phyloP scores from a whole-genome alignment of 53 echinoderm and acorn worm species.

The Astropecten irregularis region DNA sequence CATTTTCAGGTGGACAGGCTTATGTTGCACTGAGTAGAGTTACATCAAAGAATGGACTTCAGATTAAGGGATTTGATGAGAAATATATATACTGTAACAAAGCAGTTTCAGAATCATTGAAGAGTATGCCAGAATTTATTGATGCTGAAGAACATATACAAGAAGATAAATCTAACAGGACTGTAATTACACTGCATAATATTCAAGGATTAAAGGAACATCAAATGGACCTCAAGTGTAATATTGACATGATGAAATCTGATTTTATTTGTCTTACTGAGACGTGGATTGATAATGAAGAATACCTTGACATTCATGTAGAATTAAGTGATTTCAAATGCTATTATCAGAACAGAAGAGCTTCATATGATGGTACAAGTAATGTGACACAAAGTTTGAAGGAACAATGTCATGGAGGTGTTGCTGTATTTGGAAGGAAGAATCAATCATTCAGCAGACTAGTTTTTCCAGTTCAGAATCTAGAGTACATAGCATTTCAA shows the following conservation, averaged over 20 bases:
- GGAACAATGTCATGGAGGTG: too few species aligned
- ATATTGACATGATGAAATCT: conserved; percentile 5
- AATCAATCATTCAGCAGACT: conserved; percentile 1
- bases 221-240: conserved; percentile 26
- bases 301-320: too few species aligned
- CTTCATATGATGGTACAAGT: neutral
- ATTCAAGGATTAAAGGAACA: conserved; percentile 56
- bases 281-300: conserved; percentile 43
- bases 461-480: neutral
- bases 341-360: too few species aligned
- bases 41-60: conserved; percentile 14
- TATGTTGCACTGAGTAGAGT: conserved; percentile 70
- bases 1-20: conserved; percentile 64
- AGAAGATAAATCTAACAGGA: neutral
- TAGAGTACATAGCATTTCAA: conserved; percentile 22
- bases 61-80: conserved; percentile 45
- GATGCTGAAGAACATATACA: too few species aligned
- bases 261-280: conserved; percentile 58
- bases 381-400: neutral
- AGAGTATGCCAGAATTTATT: conserved; percentile 13
- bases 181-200: too few species aligned
- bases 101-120: conserved; percentile 14
- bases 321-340: too few species aligned
- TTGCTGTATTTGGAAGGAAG: neutral
- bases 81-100: conserved; percentile 31